phyloP scores from a whole-genome alignment of 2,888 invertebrate genomes.

The Drymonia ruficornis region DNA sequence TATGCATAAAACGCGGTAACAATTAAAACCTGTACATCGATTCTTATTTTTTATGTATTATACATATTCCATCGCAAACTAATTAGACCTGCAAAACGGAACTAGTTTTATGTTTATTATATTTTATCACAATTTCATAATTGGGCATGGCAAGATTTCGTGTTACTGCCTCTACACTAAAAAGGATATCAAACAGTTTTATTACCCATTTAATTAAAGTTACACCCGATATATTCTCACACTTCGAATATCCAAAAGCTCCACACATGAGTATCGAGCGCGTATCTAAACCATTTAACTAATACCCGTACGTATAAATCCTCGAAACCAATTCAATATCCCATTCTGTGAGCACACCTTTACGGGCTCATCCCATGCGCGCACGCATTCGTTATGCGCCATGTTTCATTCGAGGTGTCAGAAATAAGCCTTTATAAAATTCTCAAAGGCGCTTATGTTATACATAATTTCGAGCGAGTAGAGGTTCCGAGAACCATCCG shows the following conservation, averaged over 20 bases:
- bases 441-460: conserved; percentile 66
- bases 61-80: too few relatives aligned
- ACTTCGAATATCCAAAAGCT: conserved; percentile 2
- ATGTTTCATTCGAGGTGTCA: conserved; percentile 80
- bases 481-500: conserved; percentile 71
- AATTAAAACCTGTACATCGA: too few relatives aligned
- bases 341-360: conserved; percentile 57
- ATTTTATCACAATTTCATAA: too few relatives aligned
- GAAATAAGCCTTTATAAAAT: conserved; percentile 78
- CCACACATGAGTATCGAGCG: conserved; percentile 18
- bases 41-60: too few relatives aligned
- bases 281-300: conserved; percentile 39
- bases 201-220: not conserved
- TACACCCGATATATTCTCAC: not conserved
- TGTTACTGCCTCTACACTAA: not conserved
- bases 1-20: too few relatives aligned
- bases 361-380: conserved; percentile 49
- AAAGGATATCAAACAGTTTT: not conserved
- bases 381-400: conserved; percentile 68
- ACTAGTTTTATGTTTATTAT: too few relatives aligned
- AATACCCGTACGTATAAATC: conserved; percentile 48
- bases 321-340: conserved; percentile 50
- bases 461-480: conserved; percentile 51
- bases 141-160: not conserved
- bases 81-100: too few relatives aligned